These are phyloP conservation scores for Drosophila multiciliata DNA, from an alignment of 2,888 invertebrate genomes.

Conservation along the genomic window DNA sequence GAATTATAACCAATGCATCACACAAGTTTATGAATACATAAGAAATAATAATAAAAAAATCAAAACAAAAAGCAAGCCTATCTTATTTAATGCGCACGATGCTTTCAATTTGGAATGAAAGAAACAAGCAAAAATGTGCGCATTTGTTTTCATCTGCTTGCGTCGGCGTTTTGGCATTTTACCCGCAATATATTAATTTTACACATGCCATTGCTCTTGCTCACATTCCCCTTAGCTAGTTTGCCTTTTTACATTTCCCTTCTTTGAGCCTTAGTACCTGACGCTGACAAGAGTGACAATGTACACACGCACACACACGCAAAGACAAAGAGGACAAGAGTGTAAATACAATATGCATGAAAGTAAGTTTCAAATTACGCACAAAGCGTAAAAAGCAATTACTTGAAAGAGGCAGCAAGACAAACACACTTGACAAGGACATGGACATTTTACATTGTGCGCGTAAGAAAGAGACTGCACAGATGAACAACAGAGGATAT, in stretches of 20 bases:
- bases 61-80: slow-evolving; percentile 13
- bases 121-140: slow-evolving; percentile 24
- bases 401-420: slow-evolving; percentile 47
- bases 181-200: slow-evolving; percentile 48
- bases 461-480: not conserved
- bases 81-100: slow-evolving; percentile 51
- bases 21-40: not conserved
- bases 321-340: not conserved
- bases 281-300: not conserved
- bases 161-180: slow-evolving; percentile 73
- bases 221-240: slow-evolving; percentile 21
- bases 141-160: slow-evolving; percentile 52
- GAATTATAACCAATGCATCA: not conserved
- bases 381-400: slow-evolving; percentile 43
- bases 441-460: slow-evolving; percentile 19
- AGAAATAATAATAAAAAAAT: slow-evolving; percentile 13
- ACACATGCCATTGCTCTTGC: slow-evolving; percentile 52
- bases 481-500: not conserved
- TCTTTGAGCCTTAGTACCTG: not conserved
- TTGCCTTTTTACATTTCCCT: slow-evolving; percentile 20
- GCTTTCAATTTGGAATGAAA: slow-evolving; percentile 12
- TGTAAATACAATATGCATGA: slow-evolving; percentile 24
- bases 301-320: not conserved
- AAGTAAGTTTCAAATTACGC: slow-evolving; percentile 27
- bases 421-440: slow-evolving; percentile 64